phyloP scores from a whole-genome alignment of 2,888 invertebrate genomes.

The Pimpla rufipes region DNA sequence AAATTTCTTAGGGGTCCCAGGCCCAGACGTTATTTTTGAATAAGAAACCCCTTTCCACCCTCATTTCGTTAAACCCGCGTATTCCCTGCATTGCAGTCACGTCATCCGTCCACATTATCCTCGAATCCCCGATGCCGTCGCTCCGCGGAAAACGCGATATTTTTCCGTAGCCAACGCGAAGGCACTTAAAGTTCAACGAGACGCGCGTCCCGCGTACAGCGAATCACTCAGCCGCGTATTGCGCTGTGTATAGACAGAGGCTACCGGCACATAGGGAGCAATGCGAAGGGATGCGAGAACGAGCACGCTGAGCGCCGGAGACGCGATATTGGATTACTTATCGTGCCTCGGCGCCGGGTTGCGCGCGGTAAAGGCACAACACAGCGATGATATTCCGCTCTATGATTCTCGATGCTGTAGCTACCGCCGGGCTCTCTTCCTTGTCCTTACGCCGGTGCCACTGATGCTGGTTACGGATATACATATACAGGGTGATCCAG shows the following conservation, averaged over 20 bases:
- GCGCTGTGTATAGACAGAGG: not conserved
- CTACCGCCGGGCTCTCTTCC: not conserved
- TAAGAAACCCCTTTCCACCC: too few relatives aligned
- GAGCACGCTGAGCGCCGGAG: conserved; percentile 70
- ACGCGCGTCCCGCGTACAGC: not conserved
- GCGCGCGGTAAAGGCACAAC: conserved; percentile 18
- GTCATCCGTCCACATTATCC: not conserved
- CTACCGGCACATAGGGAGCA: not conserved
- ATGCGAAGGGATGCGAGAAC: conserved; percentile 53
- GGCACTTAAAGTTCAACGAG: conserved; percentile 22
- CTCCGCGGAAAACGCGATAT: not conserved
- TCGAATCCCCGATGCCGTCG: not conserved
- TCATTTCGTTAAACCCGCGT: not conserved
- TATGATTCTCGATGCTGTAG: conserved; percentile 27
- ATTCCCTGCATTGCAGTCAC: not conserved
- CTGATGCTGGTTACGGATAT: conserved; percentile 31
- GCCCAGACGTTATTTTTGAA: too few relatives aligned
- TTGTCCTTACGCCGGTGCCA: conserved; percentile 25
- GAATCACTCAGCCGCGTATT: not conserved
- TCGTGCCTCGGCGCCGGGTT: conserved; percentile 58
- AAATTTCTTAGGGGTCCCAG: too few relatives aligned
- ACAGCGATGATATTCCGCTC: conserved; percentile 30
- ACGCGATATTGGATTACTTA: conserved; percentile 78
- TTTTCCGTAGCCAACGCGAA: not conserved
- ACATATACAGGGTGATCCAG: too few relatives aligned